phyloP scores from a whole-genome alignment of 2,797 vertebrate species.

The Danio aesculapii region DNA sequence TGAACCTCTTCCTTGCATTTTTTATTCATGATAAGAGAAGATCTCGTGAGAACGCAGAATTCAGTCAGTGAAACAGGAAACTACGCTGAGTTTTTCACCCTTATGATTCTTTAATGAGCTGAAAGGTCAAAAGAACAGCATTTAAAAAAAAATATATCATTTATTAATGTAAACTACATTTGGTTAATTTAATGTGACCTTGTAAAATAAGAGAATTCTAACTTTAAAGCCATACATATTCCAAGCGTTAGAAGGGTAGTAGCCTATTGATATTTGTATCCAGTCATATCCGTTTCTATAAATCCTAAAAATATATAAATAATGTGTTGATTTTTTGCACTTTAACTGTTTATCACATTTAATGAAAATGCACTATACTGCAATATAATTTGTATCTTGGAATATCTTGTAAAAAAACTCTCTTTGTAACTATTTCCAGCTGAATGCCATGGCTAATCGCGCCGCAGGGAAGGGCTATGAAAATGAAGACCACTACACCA shows the following conservation, averaged over 20 bases:
- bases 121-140: not conserved
- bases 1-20: too few relatives aligned
- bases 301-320: not conserved
- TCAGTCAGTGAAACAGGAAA: not conserved
- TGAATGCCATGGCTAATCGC: conserved; percentile 96
- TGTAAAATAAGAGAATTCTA: not conserved
- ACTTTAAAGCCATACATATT: too few relatives aligned
- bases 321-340: not conserved
- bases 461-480: conserved; percentile 97
- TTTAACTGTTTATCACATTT: not conserved
- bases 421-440: conserved; percentile 72
- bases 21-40: too few relatives aligned
- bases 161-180: not conserved
- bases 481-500: conserved; percentile 96
- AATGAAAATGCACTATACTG: not conserved
- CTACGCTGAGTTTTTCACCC: too few relatives aligned
- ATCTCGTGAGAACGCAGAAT: too few relatives aligned
- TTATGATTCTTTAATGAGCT: not conserved
- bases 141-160: not conserved
- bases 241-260: not conserved
- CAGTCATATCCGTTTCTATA: not conserved
- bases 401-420: not conserved
- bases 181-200: not conserved
- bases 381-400: not conserved
- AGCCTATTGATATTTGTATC: not conserved